These are phyloP conservation scores for Hypanus sabinus DNA, from an alignment of 2,113 vertebrate genomes.

Conservation along the genomic window DNA sequence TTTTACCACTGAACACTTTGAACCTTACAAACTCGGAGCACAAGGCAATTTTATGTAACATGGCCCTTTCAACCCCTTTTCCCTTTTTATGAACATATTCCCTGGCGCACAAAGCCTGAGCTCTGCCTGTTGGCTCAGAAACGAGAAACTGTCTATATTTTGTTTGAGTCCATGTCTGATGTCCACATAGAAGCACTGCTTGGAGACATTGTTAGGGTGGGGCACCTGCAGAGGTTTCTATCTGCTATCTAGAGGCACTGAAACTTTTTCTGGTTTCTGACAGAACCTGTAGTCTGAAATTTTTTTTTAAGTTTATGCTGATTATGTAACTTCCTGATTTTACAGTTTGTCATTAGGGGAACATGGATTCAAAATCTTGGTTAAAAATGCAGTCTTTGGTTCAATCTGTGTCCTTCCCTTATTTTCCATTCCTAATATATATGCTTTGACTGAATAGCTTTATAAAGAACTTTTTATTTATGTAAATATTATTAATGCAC, in stretches of 20 bases:
- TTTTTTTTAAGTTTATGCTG: neutral
- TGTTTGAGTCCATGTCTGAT: neutral
- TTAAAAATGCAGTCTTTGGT: neutral
- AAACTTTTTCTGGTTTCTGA: neutral
- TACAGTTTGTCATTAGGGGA: neutral
- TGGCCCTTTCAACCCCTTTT: too few species aligned
- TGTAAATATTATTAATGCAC: neutral
- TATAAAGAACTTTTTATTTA: neutral
- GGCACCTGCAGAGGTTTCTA: neutral
- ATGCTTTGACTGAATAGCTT: too few species aligned
- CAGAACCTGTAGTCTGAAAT: too few species aligned
- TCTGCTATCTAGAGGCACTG: neutral
- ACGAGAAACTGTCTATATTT: neutral
- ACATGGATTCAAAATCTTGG: neutral
- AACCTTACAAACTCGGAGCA: neutral
- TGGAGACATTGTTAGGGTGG: neutral
- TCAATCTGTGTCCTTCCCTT: too few species aligned
- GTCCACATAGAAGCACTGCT: neutral
- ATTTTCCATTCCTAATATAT: too few species aligned
- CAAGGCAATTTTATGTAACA: neutral
- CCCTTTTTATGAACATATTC: neutral
- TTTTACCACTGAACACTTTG: neutral
- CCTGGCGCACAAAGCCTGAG: neutral
- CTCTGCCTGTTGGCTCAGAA: neutral
- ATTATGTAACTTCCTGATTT: neutral